A percentile compares a stretch with the other conserved stretches of the same genome.
phyloP scores from a whole-genome alignment of 2,888 invertebrate species.

The Tiliacea aurago region DNA sequence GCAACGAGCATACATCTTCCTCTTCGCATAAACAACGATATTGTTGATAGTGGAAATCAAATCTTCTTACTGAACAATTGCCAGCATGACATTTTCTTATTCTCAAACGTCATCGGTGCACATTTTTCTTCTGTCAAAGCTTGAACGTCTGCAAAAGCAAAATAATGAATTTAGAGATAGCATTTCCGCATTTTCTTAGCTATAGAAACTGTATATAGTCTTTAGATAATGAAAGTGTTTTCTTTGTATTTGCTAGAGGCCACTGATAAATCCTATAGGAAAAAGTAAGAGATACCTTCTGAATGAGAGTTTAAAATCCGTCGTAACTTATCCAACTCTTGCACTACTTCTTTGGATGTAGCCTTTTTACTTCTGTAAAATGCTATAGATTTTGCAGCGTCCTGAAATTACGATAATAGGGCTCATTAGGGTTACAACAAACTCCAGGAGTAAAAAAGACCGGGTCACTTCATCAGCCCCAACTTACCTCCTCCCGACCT shows the following conservation, averaged over 20 bases:
- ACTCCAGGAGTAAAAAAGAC: too few relatives aligned
- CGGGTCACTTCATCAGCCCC: not conserved
- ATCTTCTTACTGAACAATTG: slow-evolving; percentile 46
- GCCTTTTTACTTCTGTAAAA: slow-evolving; percentile 74
- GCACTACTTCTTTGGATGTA: slow-evolving; percentile 72
- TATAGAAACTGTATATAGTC: not conserved
- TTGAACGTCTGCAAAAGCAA: slow-evolving; percentile 33
- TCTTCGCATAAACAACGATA: not conserved
- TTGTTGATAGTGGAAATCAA: not conserved
- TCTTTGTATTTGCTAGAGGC: too few relatives aligned
- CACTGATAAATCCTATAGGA: too few relatives aligned
- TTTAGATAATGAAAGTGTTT: too few relatives aligned
- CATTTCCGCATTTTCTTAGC: too few relatives aligned
- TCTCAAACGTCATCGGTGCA: not conserved
- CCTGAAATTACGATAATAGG: slow-evolving; percentile 69
- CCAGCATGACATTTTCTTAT: slow-evolving; percentile 43
- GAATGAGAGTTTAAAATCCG: slow-evolving; percentile 32
- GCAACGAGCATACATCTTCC: not conserved
- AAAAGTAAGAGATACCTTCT: slow-evolving; percentile 38
- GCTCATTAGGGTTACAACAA: not conserved
- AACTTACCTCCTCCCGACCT: slow-evolving; percentile 76
- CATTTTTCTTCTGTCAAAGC: slow-evolving; percentile 32
- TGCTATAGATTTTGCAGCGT: slow-evolving; percentile 77
- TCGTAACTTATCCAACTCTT: slow-evolving; percentile 72
- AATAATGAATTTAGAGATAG: not conserved